Conservation (phyloP, 2,113 vertebrate species). For the Cyprinodon brontotheroides region DNA sequence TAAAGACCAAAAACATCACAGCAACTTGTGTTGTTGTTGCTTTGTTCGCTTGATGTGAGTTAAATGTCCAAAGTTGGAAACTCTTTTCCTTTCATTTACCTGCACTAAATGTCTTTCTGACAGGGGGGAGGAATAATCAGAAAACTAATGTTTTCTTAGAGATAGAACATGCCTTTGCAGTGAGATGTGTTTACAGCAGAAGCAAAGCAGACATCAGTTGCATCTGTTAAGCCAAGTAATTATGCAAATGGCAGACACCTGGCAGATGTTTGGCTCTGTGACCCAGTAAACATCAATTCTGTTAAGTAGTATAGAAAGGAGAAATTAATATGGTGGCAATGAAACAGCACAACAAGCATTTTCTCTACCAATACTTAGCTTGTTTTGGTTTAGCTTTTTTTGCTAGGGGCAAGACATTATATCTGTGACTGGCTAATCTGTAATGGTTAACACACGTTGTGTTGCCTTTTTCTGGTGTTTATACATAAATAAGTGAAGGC, state of each 20-base stretch:
- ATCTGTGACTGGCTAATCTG: neutral
- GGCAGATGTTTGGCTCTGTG: slow-evolving; percentile 26
- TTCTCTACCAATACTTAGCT: neutral
- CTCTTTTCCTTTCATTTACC: neutral
- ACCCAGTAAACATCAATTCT: slow-evolving; percentile 9
- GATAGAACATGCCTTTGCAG: neutral
- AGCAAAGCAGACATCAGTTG: slow-evolving; percentile 13
- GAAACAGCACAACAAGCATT: neutral
- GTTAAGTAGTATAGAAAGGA: neutral
- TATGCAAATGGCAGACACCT: slow-evolving; percentile 28
- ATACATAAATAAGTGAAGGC: neutral
- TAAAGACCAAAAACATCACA: slow-evolving; percentile 1
- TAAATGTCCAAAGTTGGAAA: neutral
- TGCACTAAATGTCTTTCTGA: neutral
- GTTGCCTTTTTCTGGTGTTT: neutral
- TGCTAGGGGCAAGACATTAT: neutral
- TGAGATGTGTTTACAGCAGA: slow-evolving; percentile 1
- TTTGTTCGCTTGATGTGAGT: slow-evolving; percentile 11
- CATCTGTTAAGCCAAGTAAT: slow-evolving; percentile 7
- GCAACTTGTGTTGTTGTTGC: neutral
- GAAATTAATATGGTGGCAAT: neutral
- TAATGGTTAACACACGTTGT: neutral
- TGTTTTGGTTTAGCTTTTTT: neutral
- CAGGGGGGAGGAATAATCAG: neutral
- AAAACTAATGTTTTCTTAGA: slow-evolving; percentile 8